Percentiles rank a stretch among this genome's conserved stretches.
Evolutionary conservation across 2,797 vertebrate species (phyloP).

Genomic region (Kryptopterus vitreolus): DNA sequence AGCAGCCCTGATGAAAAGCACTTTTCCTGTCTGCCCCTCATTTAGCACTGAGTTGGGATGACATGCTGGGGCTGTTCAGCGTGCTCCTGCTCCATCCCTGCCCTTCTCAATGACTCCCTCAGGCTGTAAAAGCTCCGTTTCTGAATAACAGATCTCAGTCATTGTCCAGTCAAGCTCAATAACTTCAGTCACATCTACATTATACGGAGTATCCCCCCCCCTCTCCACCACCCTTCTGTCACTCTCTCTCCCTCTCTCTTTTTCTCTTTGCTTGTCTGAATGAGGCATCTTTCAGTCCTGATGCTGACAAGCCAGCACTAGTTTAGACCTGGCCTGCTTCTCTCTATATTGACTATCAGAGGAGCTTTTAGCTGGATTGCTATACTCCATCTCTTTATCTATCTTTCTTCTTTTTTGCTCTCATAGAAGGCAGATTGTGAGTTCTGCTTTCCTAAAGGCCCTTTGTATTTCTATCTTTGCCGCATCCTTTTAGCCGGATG

Average conservation of each 20-base stretch:
- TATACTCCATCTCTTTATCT: constrained; percentile 12
- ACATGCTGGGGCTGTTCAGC: constrained; percentile 31
- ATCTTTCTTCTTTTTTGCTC: neutral
- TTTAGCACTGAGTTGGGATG: constrained; percentile 38
- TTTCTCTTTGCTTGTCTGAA: neutral
- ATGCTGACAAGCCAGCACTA: constrained; percentile 1
- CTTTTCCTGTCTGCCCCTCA: constrained; percentile 40
- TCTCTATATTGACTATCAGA: constrained; percentile 27
- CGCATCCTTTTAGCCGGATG: constrained; percentile 31
- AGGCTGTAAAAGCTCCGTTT: constrained; percentile 26
- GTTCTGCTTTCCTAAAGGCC: constrained; percentile 8
- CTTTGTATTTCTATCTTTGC: constrained; percentile 8
- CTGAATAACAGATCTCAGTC: constrained; percentile 33
- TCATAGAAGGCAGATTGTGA: neutral
- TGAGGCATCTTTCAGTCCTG: constrained; percentile 7
- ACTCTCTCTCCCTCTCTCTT: neutral
- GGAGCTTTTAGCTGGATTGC: constrained; percentile 40
- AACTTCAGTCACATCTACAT: constrained; percentile 3
- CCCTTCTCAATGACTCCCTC: constrained; percentile 4
- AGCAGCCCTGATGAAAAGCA: constrained; percentile 51
- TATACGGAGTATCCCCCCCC: neutral
- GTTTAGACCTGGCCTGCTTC: constrained; percentile 16
- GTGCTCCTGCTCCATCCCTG: neutral
- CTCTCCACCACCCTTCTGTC: neutral
- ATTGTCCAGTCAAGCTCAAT: constrained; percentile 15